Evolutionary conservation across 2,888 invertebrate species (phyloP).

Genomic region (Abrostola tripartita): DNA sequence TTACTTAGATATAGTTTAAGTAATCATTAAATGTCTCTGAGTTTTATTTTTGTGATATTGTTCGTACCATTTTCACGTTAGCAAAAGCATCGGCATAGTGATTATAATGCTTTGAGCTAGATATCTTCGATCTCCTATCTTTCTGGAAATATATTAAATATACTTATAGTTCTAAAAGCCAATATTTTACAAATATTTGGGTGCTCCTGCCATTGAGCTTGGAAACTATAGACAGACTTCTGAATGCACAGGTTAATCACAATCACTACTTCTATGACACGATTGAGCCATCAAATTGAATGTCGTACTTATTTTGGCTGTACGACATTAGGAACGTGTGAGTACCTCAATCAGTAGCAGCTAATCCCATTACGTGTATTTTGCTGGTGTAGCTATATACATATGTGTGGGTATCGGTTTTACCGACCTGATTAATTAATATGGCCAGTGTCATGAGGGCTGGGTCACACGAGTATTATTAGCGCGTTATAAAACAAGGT

Average conservation of each 20-base stretch:
- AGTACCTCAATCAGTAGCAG: constrained; percentile 57
- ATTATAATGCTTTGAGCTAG: too few relatives aligned
- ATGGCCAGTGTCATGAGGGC: constrained; percentile 19
- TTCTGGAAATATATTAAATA: too few relatives aligned
- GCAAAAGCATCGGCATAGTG: too few relatives aligned
- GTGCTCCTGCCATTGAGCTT: too few relatives aligned
- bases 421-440: constrained; percentile 44
- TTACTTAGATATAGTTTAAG: too few relatives aligned
- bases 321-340: constrained; percentile 49
- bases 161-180: too few relatives aligned
- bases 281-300: constrained; percentile 37
- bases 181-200: too few relatives aligned
- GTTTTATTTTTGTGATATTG: too few relatives aligned
- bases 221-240: too few relatives aligned
- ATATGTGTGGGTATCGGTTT: constrained; percentile 29
- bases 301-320: constrained; percentile 41
- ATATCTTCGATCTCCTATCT: too few relatives aligned
- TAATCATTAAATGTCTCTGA: too few relatives aligned
- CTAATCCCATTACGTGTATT: constrained; percentile 57
- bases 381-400: constrained; percentile 26
- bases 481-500: constrained; percentile 32
- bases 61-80: too few relatives aligned
- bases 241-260: background rate
- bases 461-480: constrained; percentile 30
- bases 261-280: background rate